Percentiles rank a stretch among this genome's conserved stretches.
Conservation (phyloP, 2,113 vertebrate genomes). For the Herpailurus yagouaroundi region DNA sequence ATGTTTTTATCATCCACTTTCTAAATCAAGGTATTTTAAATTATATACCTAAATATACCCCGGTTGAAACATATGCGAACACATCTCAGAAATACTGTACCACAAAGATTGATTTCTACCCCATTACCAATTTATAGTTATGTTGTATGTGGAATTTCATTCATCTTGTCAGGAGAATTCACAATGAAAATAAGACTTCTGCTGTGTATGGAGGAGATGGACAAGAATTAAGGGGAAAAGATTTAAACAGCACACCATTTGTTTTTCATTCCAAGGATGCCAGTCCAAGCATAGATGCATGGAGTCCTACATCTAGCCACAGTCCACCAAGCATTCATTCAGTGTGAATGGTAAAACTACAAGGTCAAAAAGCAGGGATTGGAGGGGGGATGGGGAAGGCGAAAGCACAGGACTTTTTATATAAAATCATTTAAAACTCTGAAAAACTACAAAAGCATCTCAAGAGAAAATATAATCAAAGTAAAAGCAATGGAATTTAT, state of each 20-base stretch:
- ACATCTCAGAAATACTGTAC: slow-evolving; percentile 73
- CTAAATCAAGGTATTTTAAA: slow-evolving; percentile 78
- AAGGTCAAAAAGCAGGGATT: neutral
- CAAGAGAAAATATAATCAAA: slow-evolving; percentile 76
- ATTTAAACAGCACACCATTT: slow-evolving; percentile 23
- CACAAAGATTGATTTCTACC: slow-evolving; percentile 71
- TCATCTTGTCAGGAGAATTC: slow-evolving; percentile 60
- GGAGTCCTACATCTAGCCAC: neutral
- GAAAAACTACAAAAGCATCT: slow-evolving; percentile 71
- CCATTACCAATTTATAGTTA: slow-evolving; percentile 56
- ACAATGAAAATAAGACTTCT: slow-evolving; percentile 70
- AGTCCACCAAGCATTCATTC: neutral
- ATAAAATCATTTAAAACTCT: slow-evolving; percentile 70
- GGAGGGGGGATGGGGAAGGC: accelerated
- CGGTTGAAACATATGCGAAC: slow-evolving; percentile 76
- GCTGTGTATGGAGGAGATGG: neutral
- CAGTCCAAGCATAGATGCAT: neutral
- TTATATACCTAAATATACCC: slow-evolving; percentile 74
- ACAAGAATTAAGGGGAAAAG: neutral
- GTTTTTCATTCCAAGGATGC: slow-evolving; percentile 35
- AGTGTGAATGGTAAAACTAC: neutral
- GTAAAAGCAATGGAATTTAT: slow-evolving; percentile 74
- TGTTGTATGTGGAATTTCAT: slow-evolving; percentile 60
- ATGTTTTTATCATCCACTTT: slow-evolving; percentile 70
- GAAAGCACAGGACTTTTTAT: neutral